Evolutionary conservation across 2,797 vertebrate species (phyloP).

Genomic region (Caiman crocodilus): DNA sequence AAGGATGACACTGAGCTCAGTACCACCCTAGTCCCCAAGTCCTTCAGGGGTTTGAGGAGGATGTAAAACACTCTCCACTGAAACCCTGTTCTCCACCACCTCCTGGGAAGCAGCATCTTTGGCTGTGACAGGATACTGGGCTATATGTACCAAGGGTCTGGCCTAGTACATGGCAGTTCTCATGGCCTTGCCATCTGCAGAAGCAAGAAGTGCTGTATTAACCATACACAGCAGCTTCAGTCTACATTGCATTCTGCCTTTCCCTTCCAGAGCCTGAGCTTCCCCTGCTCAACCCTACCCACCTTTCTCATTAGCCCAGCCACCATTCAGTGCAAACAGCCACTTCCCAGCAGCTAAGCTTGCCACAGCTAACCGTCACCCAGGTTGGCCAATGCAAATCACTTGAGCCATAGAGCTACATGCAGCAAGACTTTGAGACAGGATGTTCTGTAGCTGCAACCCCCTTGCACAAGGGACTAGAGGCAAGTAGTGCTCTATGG

Average conservation of each 20-base stretch:
- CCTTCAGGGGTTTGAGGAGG: too few species aligned
- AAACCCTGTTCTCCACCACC: too few species aligned
- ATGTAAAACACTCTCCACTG: too few species aligned
- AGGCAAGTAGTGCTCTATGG: neutral
- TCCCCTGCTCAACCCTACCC: neutral
- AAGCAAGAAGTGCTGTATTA: neutral
- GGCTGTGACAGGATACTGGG: too few species aligned
- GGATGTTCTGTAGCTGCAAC: neutral
- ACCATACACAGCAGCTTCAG: neutral
- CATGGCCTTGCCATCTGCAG: too few species aligned
- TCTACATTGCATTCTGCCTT: neutral
- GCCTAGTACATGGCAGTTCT: too few species aligned
- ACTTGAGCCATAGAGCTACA: neutral
- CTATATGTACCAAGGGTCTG: too few species aligned
- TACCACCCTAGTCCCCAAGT: too few species aligned
- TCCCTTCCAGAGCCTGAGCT: neutral
- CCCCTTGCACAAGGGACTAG: accelerated
- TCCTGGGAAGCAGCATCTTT: too few species aligned
- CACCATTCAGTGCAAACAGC: neutral
- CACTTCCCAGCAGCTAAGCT: neutral
- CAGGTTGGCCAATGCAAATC: accelerated
- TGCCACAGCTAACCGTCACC: neutral
- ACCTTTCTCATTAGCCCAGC: neutral
- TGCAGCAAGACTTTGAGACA: accelerated
- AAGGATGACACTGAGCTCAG: too few species aligned